Evolutionary conservation across 2,113 vertebrate genomes (phyloP).

Genomic region (Eudyptes chrysolophus): DNA sequence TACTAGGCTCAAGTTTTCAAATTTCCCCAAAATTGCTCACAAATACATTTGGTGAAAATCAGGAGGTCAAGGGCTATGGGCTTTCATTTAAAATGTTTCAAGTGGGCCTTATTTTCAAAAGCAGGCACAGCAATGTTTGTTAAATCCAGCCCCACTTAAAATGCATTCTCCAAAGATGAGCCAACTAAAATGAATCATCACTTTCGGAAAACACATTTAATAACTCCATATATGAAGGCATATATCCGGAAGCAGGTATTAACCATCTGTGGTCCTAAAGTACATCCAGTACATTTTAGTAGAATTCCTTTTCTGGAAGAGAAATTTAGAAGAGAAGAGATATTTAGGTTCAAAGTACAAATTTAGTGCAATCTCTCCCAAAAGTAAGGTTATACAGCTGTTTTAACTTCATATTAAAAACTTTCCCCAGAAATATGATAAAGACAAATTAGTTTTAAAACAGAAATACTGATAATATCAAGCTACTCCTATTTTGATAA

Average conservation of each 20-base stretch:
- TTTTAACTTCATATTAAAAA: neutral
- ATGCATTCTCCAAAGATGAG: neutral
- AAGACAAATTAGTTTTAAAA: neutral
- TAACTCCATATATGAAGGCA: neutral
- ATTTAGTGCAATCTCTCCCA: neutral
- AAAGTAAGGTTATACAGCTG: neutral
- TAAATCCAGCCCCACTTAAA: neutral
- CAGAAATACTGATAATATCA: neutral
- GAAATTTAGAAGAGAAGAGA: neutral
- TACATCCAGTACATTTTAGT: neutral
- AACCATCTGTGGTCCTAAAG: neutral
- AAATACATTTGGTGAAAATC: neutral
- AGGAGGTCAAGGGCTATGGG: neutral
- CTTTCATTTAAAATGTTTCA: neutral
- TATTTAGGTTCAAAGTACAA: neutral
- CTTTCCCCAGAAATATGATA: neutral
- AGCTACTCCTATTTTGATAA: neutral
- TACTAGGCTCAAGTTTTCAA: neutral
- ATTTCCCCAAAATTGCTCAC: neutral
- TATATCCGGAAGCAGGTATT: neutral
- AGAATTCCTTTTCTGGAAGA: neutral
- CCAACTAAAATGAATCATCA: neutral
- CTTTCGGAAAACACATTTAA: neutral
- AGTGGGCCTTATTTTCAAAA: neutral
- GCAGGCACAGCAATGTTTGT: neutral